Percentiles rank a stretch among this genome's conserved stretches.
phyloP scores from a whole-genome alignment of 2,888 invertebrate species.

The Lamellibrachia columna region DNA sequence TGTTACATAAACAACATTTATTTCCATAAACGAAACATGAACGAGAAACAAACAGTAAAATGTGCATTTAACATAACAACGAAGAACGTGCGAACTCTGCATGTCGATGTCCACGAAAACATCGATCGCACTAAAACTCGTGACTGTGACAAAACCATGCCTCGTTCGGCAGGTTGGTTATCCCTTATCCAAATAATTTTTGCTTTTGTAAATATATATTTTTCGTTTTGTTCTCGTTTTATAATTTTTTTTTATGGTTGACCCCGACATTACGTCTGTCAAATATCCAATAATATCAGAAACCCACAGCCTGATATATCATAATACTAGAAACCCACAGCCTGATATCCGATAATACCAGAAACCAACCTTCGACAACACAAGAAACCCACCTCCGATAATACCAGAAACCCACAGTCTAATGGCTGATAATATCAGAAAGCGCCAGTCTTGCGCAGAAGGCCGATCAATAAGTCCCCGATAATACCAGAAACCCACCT shows the following conservation, averaged over 20 bases:
- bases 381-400: background rate
- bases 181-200: background rate
- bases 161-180: background rate
- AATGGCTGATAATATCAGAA: background rate
- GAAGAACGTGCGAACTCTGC: background rate
- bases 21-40: slow-evolving; percentile 3
- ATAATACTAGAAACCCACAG: background rate
- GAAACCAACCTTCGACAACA: no score
- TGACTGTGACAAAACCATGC: background rate
- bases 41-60: slow-evolving; percentile 16
- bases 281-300: background rate
- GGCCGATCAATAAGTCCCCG: background rate
- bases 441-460: background rate
- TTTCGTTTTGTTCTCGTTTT: background rate
- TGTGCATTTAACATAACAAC: background rate
- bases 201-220: background rate
- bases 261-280: background rate
- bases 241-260: slow-evolving; percentile 1
- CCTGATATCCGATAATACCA: background rate
- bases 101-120: background rate
- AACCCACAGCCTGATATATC: background rate
- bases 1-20: slow-evolving; percentile 9
- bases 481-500: background rate
- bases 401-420: background rate
- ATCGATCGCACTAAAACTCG: background rate